Percentiles rank a stretch among this genome's conserved stretches.
These are phyloP conservation scores for Todiramphus chloris DNA, from an alignment of 2,113 vertebrate species.

Conservation along the genomic window DNA sequence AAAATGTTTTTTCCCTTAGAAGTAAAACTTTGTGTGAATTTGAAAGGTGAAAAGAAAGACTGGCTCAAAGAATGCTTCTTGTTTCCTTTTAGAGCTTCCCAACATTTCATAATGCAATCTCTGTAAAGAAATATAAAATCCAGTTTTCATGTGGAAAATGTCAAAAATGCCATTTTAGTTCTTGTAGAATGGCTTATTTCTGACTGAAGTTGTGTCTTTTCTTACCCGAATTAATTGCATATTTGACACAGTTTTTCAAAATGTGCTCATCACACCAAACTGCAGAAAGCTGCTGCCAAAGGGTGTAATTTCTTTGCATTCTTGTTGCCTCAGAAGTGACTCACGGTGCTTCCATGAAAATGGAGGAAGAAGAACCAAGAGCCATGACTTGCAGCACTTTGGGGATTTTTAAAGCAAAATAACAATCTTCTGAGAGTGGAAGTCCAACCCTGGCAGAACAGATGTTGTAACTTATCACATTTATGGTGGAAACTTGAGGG, in stretches of 20 bases:
- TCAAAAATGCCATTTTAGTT: background rate
- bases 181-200: background rate
- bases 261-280: accelerated
- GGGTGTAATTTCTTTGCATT: background rate
- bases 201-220: background rate
- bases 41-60: background rate
- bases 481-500: slow-evolving; percentile 64
- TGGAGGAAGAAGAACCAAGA: background rate
- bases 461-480: slow-evolving; percentile 67
- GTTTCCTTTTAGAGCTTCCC: background rate
- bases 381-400: background rate
- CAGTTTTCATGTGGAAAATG: background rate
- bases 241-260: background rate
- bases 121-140: background rate
- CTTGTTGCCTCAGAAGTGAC: accelerated
- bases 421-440: slow-evolving; percentile 9
- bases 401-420: slow-evolving; percentile 9
- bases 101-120: background rate
- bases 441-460: slow-evolving; percentile 54
- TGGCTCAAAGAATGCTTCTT: background rate
- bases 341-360: background rate
- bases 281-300: background rate
- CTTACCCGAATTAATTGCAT: background rate
- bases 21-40: background rate
- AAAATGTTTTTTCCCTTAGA: background rate